Evolutionary conservation across 2,797 vertebrate genomes (phyloP).

Genomic region (Zenarchopterus dispar): DNA sequence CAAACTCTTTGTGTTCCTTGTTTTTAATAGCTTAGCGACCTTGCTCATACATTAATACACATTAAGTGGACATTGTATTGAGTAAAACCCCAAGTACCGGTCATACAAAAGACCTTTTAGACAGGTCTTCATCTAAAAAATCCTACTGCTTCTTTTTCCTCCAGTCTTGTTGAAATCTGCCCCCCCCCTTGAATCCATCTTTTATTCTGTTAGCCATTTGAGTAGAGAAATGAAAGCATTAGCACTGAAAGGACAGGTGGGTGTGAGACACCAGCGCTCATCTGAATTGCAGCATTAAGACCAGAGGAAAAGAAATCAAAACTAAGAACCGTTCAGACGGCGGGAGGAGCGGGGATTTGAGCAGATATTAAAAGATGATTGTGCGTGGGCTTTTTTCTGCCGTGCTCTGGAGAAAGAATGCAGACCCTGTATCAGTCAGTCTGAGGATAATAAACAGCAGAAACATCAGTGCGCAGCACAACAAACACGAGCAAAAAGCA

Average conservation of each 20-base stretch:
- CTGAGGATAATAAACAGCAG: conserved; percentile 74
- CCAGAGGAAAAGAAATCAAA: conserved; percentile 56
- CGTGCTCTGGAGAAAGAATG: conserved; percentile 75
- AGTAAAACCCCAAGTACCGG: neutral
- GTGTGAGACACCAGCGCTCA: conserved; percentile 65
- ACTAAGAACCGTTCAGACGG: conserved; percentile 66
- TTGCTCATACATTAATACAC: no score
- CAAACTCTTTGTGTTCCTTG: no score
- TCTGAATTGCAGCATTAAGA: conserved; percentile 69
- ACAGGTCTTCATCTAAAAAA: conserved; percentile 35
- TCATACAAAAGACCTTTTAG: neutral
- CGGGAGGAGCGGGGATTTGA: conserved; percentile 72
- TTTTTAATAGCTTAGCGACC: no score
- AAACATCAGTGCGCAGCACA: conserved; percentile 64
- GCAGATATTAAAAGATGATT: conserved; percentile 84
- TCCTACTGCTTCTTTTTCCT: conserved; percentile 36
- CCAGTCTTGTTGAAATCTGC: conserved; percentile 42
- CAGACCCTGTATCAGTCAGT: conserved; percentile 80
- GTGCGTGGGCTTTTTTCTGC: conserved; percentile 78
- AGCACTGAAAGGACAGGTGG: conserved; percentile 76
- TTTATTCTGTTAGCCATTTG: conserved; percentile 61
- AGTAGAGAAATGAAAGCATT: conserved; percentile 62
- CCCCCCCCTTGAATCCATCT: conserved; percentile 43
- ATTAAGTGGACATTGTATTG: no score
- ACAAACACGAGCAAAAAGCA: conserved; percentile 71